A percentile compares a stretch with the other conserved stretches of the same genome.
Evolutionary conservation across 1,140 invertebrate species (phyloP).

Genomic region (Steinernema khuongi): DNA sequence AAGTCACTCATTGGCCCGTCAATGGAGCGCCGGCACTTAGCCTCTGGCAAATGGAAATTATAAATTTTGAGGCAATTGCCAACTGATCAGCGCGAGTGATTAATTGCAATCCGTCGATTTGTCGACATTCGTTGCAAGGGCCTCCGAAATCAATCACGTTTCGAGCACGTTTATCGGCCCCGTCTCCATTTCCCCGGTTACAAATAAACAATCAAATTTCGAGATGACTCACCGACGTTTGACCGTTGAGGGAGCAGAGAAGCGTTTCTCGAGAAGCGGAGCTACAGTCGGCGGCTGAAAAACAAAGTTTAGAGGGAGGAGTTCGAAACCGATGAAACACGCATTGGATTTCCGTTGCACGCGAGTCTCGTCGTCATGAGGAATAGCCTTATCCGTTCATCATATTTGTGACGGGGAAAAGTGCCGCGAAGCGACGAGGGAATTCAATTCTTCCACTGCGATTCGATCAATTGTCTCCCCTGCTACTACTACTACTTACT

Average conservation of each 20-base stretch:
- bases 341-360: background rate
- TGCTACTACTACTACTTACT: constrained; percentile 6
- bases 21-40: too few relatives aligned
- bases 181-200: background rate
- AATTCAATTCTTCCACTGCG: constrained; percentile 12
- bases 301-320: background rate
- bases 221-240: constrained; percentile 6
- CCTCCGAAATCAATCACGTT: constrained; percentile 5
- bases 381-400: constrained; percentile 16
- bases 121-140: background rate
- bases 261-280: background rate
- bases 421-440: background rate
- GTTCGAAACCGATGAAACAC: background rate
- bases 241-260: background rate
- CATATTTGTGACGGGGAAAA: constrained; percentile 13
- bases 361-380: background rate
- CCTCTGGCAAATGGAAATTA: background rate
- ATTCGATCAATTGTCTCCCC: constrained; percentile 15
- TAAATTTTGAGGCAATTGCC: background rate
- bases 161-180: background rate
- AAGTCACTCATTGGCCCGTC: too few relatives aligned
- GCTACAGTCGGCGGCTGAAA: constrained; percentile 2
- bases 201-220: background rate
- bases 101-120: background rate
- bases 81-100: background rate